Percentiles rank a stretch among this genome's conserved stretches.
These are phyloP conservation scores for Drosophila pandora DNA, from an alignment of 1,140 invertebrate genomes.

Conservation along the genomic window DNA sequence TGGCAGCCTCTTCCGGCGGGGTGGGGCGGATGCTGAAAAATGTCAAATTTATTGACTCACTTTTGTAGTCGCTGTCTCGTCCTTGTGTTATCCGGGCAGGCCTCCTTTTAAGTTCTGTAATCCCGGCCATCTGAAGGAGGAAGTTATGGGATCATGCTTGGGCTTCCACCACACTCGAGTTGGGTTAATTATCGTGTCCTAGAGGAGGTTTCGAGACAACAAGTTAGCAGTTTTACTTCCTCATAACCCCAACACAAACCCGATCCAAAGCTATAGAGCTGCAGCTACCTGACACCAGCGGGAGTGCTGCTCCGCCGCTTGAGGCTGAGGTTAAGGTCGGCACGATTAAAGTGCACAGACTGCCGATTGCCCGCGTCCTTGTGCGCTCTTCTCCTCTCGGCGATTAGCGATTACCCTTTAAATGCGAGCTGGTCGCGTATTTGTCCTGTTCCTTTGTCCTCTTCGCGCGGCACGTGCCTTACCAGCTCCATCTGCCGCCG, in stretches of 20 bases:
- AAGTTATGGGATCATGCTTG: conserved; percentile 26
- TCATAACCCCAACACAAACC: no score
- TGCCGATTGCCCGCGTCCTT: conserved; percentile 33
- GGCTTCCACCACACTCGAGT: conserved; percentile 31
- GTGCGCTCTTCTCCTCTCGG: background rate
- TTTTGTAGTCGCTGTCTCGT: conserved; percentile 16
- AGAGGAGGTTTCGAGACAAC: no score
- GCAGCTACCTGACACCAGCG: background rate
- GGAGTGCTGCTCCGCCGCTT: background rate
- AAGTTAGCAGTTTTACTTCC: no score
- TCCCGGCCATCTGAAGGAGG: conserved; percentile 15
- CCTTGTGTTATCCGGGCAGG: conserved; percentile 33
- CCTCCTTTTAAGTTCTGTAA: conserved; percentile 17
- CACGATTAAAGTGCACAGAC: conserved; percentile 28
- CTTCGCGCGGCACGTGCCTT: background rate
- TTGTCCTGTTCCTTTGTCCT: conserved; percentile 7
- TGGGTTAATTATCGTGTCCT: conserved; percentile 33
- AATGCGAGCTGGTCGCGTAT: conserved; percentile 37
- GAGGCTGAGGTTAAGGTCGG: conserved; percentile 27
- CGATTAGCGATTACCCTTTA: conserved; percentile 52
- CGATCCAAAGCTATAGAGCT: no score
- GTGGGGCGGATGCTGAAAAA: conserved; percentile 35
- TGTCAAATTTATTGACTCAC: conserved; percentile 62
- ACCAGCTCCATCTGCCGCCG: conserved; percentile 24
- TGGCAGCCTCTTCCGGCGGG: conserved; percentile 10